Conservation (phyloP, 2,888 invertebrate genomes). For the Crematogaster levior region DNA sequence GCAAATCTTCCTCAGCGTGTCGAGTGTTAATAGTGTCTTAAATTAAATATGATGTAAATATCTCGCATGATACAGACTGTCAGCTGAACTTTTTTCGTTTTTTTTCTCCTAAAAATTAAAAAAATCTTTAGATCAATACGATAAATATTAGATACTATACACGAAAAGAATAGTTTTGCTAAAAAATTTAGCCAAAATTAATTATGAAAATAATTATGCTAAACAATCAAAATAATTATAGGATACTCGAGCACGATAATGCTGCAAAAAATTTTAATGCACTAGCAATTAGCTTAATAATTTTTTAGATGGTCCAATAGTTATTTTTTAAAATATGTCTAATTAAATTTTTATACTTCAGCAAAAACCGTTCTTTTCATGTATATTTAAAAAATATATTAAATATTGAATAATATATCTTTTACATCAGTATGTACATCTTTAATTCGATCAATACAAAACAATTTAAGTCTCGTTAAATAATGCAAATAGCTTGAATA, state of each 20-base stretch:
- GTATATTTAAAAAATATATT: neutral
- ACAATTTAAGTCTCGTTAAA: neutral
- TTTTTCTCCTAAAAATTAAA: too few species aligned
- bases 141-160: neutral
- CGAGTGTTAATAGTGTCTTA: slow-evolving; percentile 19
- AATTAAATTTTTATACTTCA: neutral
- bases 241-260: neutral
- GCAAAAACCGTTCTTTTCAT: neutral
- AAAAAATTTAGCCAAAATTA: too few species aligned
- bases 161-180: too few species aligned
- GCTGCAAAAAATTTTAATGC: neutral
- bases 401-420: too few species aligned
- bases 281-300: neutral
- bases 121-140: neutral
- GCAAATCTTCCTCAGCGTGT: slow-evolving; percentile 20
- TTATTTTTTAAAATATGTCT: neutral
- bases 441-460: neutral
- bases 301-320: neutral
- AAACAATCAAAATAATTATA: neutral
- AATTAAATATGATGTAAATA: slow-evolving; percentile 26
- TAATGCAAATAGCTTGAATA: neutral
- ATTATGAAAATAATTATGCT: neutral
- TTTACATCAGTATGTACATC: neutral
- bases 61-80: neutral
- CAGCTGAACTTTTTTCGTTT: neutral